Base-by-base conservation (phyloP, 2,888 invertebrate species). In the Phyllotreta striolata region DNA sequence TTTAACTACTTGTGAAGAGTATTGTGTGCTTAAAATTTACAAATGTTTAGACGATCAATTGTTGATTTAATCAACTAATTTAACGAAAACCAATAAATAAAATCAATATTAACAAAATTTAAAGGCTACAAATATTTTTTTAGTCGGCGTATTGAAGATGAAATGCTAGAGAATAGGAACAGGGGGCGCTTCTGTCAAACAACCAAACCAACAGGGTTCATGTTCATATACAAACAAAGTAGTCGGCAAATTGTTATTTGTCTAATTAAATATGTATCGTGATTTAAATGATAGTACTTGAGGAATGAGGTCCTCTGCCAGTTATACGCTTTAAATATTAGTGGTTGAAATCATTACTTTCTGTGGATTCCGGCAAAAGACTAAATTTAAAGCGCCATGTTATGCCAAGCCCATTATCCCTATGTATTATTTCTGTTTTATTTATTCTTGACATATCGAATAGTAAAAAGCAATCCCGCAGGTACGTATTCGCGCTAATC, bases 321-420 rank as follows among this genome's bases (percentile, higher is more conserved):
- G 63, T 64, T 66, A 64, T 66, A 71, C 62, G 63, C 70, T 67
- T 58, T 73, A 72, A 72, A 68, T 63, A 64, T 44, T 69, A 73
- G 73, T 75, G 72, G 64, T 67, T 66, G 59, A 68, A 66, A 66
- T 67, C 63, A 68, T 69, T 58, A 55, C 62, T 60, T 68, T 62
- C 68, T 55, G 72, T 72, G 72, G 70, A 68, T 63, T 58, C 59
- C 66, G 68, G 63, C 62, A 64, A 70, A 70, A 67, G 68, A 69
- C 65, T 65, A 67, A 70, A 71, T 67, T 70, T 66, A 67, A 72
- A 76, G 74, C 79, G 80, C 78, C 80, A 81, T 82, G 82, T 78
- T 79, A 75, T 77, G 80, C 82, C 82, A 79, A 81, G 81, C 82
- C 82, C 82, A 79, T 76, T 75, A 73, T 72, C 72, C 76, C 70